Evolutionary conservation across 2,797 vertebrate species (phyloP), one percentile per base, ranked within the genome.

Genomic region (Rachycentron canadum): DNA sequence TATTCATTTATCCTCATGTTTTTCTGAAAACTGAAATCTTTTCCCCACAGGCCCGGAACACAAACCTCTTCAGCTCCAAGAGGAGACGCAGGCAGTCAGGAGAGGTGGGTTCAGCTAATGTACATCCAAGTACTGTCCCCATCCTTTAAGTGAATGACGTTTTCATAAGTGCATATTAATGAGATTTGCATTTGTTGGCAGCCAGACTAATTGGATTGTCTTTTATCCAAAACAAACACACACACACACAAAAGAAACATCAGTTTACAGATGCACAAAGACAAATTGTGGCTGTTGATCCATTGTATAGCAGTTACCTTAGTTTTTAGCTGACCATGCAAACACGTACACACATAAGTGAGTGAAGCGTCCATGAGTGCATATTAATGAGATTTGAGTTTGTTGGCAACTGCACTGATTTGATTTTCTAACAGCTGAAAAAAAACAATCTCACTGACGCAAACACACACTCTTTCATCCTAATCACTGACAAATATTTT

Each of bases 11-110:
- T 67, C 49, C 26, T 55, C 5, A 4, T 2, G 0, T 59, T 32
- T 55, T 45, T 25, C 11, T 63, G 1, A n/a, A 52, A 23, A n/a
- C n/a, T n/a, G n/a, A n/a, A n/a, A 65, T 41, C 17, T 86, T 52
- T 71, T 32, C 69, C 26, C 12, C 13, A 11, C 85, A 93, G 93
- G 40, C 61, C 19, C 83, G 68, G 19, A 90, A 58, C 55, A 7
- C 62, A 9, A 89, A 88, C 59, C n/a, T 41, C 2, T 43, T 80
- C 34, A 91, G 81, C 8, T 92, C 95, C 12, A 95, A 96, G 86
- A 96, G 98, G 61, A 97, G 91, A 69, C 94, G 97, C 72, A 94
- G 97, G 58, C 96, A 97, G 85, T 96, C 95, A 2, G 96, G 93
- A 89, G 95, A 96, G 94, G 96, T 96, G 70, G 69, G 94, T 78